Evolutionary conservation across 2,113 vertebrate species (phyloP), one percentile per base, ranked within the genome.

Genomic region (Pycnonotus jocosus): DNA sequence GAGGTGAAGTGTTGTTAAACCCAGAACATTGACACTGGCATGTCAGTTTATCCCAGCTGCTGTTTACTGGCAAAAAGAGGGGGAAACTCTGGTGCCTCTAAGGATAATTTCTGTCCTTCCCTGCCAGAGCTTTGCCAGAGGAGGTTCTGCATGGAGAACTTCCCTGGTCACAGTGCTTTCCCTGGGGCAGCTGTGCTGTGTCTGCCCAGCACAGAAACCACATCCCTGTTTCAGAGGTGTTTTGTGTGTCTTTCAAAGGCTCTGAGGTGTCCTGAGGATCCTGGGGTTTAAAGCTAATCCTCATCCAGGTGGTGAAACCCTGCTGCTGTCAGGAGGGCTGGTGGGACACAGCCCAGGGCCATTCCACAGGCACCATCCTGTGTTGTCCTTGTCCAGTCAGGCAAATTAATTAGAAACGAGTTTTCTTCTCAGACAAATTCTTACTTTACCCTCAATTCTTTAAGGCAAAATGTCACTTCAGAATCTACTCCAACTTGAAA

Each of bases 401-500:
- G 35, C 28, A 62, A n/a, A 33, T n/a, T 17, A 37, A 47, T 2
- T 7, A 20, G 33, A 85, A 94, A 97, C 79, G 28, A 19, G 14
- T 64, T 66, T 56, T 85, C 37, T 51, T 65, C 77, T 22, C 83
- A 81, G 44, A 38, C 20, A 93, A 87, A 64, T 60, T 89, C 93
- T 88, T 86, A 44, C 95, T 92, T 98, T 98, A 99, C 99, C 98
- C 98, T 98, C 76, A 99, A 8, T 97, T 99, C 99, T 97, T 99
- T 99, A 81, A 99, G 98, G 97, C 98, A 99, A 98, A 99, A 99
- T 2, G 99, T 99, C 97, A 99, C 97, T 95, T 99, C 98, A 27
- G 98, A 98, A 91, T 99, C 97, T 44, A 98, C 89, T 95, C 98
- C 98, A 21, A 98, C 96, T 97, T 99, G 98, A 96, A 99, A 99